These are phyloP conservation scores for Barypeithes pellucidus DNA, from an alignment of 2,888 invertebrate genomes.

Conservation along the genomic window DNA sequence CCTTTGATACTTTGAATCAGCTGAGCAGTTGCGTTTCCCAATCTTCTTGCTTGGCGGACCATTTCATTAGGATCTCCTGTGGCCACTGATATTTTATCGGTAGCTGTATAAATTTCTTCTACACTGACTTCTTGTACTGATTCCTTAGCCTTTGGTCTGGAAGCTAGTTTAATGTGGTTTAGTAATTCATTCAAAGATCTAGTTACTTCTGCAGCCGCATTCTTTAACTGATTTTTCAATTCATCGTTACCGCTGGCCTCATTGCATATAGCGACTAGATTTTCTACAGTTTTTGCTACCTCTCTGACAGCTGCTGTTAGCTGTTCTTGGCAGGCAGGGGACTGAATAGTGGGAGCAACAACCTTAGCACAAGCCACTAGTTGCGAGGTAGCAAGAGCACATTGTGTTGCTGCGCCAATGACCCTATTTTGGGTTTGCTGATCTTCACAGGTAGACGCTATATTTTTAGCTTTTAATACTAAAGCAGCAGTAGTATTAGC, in stretches of 20 bases:
- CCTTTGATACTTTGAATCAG: constrained; percentile 95
- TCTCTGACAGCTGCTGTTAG: constrained; percentile 93
- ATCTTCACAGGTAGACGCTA: constrained; percentile 91
- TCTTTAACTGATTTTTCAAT: constrained; percentile 82
- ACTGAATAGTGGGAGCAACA: constrained; percentile 88
- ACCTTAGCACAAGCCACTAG: constrained; percentile 98
- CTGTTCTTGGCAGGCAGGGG: constrained; percentile 90
- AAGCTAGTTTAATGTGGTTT: constrained; percentile 86
- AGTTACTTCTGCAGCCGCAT: constrained; percentile 91
- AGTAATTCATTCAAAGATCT: constrained; percentile 90
- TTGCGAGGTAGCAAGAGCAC: constrained; percentile 97
- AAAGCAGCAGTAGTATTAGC: constrained; percentile 98
- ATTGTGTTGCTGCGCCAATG: constrained; percentile 96
- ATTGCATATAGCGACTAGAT: constrained; percentile 87
- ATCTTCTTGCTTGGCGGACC: constrained; percentile 89
- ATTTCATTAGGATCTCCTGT: constrained; percentile 93
- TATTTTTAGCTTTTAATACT: constrained; percentile 96
- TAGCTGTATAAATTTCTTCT: constrained; percentile 91
- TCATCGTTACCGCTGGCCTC: constrained; percentile 80
- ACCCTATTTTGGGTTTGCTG: constrained; percentile 89
- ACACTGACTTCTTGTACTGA: constrained; percentile 84
- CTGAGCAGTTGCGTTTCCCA: constrained; percentile 95
- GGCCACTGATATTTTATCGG: constrained; percentile 89
- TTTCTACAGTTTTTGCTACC: constrained; percentile 93
- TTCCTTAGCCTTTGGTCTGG: constrained; percentile 77